Evolutionary conservation across 2,113 vertebrate genomes (phyloP), one percentile per base, ranked within the genome.

Genomic region (Ondatra zibethicus): DNA sequence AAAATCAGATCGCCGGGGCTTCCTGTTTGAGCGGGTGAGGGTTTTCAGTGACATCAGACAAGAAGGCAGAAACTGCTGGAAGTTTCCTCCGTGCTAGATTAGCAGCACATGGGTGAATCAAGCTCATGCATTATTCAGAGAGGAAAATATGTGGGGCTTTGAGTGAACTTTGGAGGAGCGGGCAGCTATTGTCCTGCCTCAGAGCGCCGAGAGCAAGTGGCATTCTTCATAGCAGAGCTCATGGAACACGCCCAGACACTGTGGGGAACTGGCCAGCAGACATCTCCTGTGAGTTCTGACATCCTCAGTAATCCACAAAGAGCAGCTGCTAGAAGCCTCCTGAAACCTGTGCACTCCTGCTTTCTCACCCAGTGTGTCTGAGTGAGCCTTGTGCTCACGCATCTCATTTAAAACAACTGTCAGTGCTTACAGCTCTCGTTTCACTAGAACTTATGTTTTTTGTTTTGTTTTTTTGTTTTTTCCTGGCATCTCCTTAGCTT

Each of bases 81-180:
- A 97, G 88, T 63, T 80, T 29, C 86, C 47, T 94, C 73, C 65
- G 39, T 80, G 85, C 27, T 93, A 88, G 88, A 97, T 94, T 96
- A 97, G 96, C 55, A 96, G 91, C 93, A 96, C 91, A 96, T 96
- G 96, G 77, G 82, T 75, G 95, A 91, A 94, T 76, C 65, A 47
- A 96, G 73, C 55, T 97, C 89, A 98, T 98, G 39, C 95, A 97
- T 98, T 97, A 97, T 98, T 97, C 98, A 97, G 86, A 97, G 82
- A 61, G 97, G 95, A 80, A 97, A 85, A 97, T 97, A 95, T 98
- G 94, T 94, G 96, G 96, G 93, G 97, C 96, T 97, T 72, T 96
- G 93, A 97, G 66, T 97, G 94, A 96, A 97, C 97, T 97, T 96
- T 95, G 96, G 96, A 96, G 97, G 95, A 92, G 75, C 97, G 86